These are phyloP conservation scores for Thereva unica DNA, from an alignment of 2,888 invertebrate genomes.

Conservation along the genomic window DNA sequence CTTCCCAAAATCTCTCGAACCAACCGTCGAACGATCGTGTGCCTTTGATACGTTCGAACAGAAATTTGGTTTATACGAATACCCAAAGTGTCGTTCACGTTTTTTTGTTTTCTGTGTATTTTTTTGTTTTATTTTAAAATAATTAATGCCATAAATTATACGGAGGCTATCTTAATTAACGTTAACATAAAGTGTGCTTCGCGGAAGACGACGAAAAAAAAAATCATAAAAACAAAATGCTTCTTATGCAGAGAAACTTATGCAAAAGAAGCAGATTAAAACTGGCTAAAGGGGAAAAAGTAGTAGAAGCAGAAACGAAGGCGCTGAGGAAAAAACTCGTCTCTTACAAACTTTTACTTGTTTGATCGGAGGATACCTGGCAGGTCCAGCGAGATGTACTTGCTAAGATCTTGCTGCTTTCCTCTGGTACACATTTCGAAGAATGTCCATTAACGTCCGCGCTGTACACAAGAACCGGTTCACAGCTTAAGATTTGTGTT, in stretches of 20 bases:
- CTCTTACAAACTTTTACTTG: slow-evolving; percentile 32
- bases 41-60: slow-evolving; percentile 3
- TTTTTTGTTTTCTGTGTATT: neutral
- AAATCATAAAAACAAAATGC: slow-evolving; percentile 15
- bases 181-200: slow-evolving; percentile 28
- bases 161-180: slow-evolving; percentile 42
- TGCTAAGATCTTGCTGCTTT: slow-evolving; percentile 12
- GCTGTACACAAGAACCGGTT: slow-evolving; percentile 28
- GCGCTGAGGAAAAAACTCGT: slow-evolving; percentile 2
- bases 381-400: slow-evolving; percentile 17
- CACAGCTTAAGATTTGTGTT: slow-evolving; percentile 11
- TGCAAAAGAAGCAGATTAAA: slow-evolving; percentile 21
- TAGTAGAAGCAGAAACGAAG: neutral
- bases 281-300: neutral
- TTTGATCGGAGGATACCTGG: slow-evolving; percentile 12
- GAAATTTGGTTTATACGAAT: neutral
- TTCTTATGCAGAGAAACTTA: slow-evolving; percentile 15
- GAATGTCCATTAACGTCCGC: slow-evolving; percentile 32
- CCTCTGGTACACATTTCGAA: slow-evolving; percentile 22
- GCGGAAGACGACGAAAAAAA: neutral
- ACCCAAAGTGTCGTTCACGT: too few species aligned
- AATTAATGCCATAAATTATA: slow-evolving; percentile 42
- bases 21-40: slow-evolving; percentile 20
- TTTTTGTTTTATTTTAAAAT: slow-evolving; percentile 33
- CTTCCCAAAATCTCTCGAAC: slow-evolving; percentile 10